Base-by-base conservation (phyloP, 2,113 vertebrate genomes). In the Chloropsis hardwickii region DNA sequence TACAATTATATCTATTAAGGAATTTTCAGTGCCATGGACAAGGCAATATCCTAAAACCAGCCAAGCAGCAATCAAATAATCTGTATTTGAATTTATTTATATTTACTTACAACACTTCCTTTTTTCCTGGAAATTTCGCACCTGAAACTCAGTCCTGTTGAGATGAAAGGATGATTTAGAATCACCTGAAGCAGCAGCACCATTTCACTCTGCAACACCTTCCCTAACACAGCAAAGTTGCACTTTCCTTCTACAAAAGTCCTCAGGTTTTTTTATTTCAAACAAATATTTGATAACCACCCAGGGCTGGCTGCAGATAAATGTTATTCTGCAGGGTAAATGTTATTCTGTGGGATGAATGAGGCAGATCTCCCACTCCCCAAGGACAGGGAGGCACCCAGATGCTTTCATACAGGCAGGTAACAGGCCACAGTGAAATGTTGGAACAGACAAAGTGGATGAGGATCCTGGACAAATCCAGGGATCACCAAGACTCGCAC, bases 401-500 rank as follows among this genome's bases (percentile, higher is more conserved):
- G 47, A 24, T 57, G 50, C 2, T 57, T 77, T 70, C 87, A 42
- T 10, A 39, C 8, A 1, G 0, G 3, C 31, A 81, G 51, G 57
- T 20, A 51, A 10, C 14, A 42, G 5, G 5, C 35, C 28, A 15
- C 0, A 2, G 22, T 25, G 42, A 31, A 33, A 4, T 17, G 23
- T 4, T 58, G 54, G 61, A 50, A 47, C 25, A 40, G 20, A 27
- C 2, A 3, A 29, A 62, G 16, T 7, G 18, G 16, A 4, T 13
- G 15, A 57, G 60, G 58, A 53, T 33, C 71, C 37, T 54, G 74
- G 42, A 44, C 11, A 40, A 31, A 42, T 5, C 58, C 40, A 14
- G 56, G 47, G 9, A 21, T 31, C 27, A 8, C 31, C 42, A 14
- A 44, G 22, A 25, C 10, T 53, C 6, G 0, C 14, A 33, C 0